Conservation (phyloP, 2,888 invertebrate genomes). For the Petrophora chlorosata region DNA sequence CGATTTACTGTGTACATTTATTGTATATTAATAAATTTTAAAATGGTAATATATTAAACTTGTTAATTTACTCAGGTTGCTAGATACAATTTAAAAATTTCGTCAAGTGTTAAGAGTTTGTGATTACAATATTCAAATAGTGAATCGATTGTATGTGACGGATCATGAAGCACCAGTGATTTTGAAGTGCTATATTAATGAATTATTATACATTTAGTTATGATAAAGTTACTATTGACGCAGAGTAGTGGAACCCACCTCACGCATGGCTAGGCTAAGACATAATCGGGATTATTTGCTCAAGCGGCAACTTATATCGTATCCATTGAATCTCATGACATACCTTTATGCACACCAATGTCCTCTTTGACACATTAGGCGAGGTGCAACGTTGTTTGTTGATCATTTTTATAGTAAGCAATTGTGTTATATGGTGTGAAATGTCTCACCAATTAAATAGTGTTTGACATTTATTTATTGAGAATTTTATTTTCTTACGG, state of each 20-base stretch:
- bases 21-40: constrained; percentile 73
- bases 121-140: constrained; percentile 60
- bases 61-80: constrained; percentile 77
- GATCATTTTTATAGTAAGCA: constrained; percentile 82
- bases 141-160: constrained; percentile 57
- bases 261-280: constrained; percentile 76
- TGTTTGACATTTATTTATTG: constrained; percentile 83
- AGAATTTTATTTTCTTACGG: constrained; percentile 83
- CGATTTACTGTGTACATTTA: constrained; percentile 70
- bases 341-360: constrained; percentile 65
- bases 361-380: constrained; percentile 66
- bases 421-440: constrained; percentile 81
- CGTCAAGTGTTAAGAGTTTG: constrained; percentile 61
- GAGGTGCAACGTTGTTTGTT: constrained; percentile 82
- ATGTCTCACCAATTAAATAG: constrained; percentile 77
- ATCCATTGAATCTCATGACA: constrained; percentile 82
- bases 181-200: constrained; percentile 57
- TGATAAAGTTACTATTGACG: constrained; percentile 50
- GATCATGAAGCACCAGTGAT: constrained; percentile 67
- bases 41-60: constrained; percentile 55
- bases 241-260: constrained; percentile 75
- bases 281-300: constrained; percentile 78
- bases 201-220: constrained; percentile 45
- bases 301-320: constrained; percentile 76
- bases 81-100: constrained; percentile 69